A percentile compares a stretch with the other conserved stretches of the same genome.
Evolutionary conservation across 2,113 vertebrate genomes (phyloP).

Genomic region (Neodontobutis hainanensis): DNA sequence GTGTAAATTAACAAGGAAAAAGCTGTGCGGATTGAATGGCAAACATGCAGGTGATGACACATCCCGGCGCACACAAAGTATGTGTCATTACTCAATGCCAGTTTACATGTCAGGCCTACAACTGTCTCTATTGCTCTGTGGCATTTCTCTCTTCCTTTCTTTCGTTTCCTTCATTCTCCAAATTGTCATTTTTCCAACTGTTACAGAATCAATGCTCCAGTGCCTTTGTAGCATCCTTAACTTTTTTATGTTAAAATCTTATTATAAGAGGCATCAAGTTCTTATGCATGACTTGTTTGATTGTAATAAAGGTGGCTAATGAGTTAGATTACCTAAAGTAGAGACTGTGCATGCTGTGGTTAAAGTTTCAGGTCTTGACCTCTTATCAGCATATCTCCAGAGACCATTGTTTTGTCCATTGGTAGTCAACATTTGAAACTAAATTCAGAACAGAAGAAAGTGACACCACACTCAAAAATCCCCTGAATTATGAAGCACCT

Average conservation of each 20-base stretch:
- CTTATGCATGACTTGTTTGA: conserved; percentile 28
- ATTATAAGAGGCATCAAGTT: background rate
- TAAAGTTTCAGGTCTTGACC: conserved; percentile 65
- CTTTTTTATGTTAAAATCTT: no score
- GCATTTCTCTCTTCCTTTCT: conserved; percentile 6
- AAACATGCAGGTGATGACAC: conserved; percentile 81
- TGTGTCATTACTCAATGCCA: conserved; percentile 70
- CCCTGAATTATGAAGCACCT: conserved; percentile 34
- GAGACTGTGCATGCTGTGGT: conserved; percentile 49
- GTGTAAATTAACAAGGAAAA: conserved; percentile 80
- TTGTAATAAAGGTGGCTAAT: conserved; percentile 31
- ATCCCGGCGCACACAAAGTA: conserved; percentile 69
- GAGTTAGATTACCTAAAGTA: conserved; percentile 36
- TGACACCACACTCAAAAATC: conserved; percentile 30
- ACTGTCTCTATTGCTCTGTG: conserved; percentile 38
- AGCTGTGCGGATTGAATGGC: conserved; percentile 75
- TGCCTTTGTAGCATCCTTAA: no score
- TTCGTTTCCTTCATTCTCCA: conserved; percentile 9
- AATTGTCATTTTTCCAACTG: background rate
- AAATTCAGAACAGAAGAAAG: conserved; percentile 53
- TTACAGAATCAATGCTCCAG: background rate
- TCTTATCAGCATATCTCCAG: conserved; percentile 56
- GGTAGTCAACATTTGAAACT: conserved; percentile 49
- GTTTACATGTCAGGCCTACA: conserved; percentile 50
- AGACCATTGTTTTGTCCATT: conserved; percentile 55